These are phyloP conservation scores for Diachrysia chrysitis DNA, from an alignment of 2,888 invertebrate species.

Conservation along the genomic window DNA sequence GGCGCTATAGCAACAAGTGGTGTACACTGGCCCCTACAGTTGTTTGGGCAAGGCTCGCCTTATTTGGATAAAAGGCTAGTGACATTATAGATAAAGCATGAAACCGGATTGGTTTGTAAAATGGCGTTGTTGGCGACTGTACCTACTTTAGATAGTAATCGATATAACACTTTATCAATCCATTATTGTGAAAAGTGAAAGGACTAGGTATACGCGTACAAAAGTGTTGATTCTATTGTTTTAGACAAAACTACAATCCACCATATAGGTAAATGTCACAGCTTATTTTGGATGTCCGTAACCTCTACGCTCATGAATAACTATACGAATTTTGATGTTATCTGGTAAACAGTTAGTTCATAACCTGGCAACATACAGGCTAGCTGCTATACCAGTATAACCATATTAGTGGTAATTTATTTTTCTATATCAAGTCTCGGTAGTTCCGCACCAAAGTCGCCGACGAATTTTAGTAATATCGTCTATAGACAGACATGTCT, in stretches of 20 bases:
- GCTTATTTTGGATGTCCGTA: no score
- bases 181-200: background rate
- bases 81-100: constrained; percentile 37
- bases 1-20: constrained; percentile 70
- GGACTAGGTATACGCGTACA: background rate
- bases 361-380: no score
- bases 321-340: no score
- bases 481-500: no score
- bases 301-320: no score
- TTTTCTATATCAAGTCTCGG: no score
- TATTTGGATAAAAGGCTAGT: constrained; percentile 50
- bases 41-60: constrained; percentile 59
- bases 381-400: no score
- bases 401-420: no score
- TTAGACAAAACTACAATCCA: background rate
- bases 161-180: background rate
- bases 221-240: background rate
- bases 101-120: constrained; percentile 14
- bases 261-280: no score
- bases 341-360: no score
- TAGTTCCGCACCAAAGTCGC: no score
- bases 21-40: constrained; percentile 57
- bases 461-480: no score
- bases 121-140: constrained; percentile 39
- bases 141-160: constrained; percentile 13